These are phyloP conservation scores for Ceyx margarethae DNA, from an alignment of 2,113 vertebrate genomes.

Conservation along the genomic window DNA sequence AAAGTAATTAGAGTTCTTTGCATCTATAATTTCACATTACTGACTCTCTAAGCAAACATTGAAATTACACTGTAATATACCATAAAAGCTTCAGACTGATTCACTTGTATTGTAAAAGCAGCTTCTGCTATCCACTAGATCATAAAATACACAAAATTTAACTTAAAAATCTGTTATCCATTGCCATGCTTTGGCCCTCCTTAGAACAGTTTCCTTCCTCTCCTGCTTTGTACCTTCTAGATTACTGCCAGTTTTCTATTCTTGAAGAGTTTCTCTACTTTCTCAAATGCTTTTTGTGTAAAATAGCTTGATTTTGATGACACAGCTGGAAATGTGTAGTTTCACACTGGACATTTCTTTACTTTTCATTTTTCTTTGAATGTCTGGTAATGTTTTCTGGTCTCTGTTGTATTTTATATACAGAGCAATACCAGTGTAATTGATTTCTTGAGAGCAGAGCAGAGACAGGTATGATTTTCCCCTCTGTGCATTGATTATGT, in stretches of 20 bases:
- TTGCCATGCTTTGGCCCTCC: fast-evolving
- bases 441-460: not conserved
- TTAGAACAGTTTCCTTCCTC: not conserved
- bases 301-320: not conserved
- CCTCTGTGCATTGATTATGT: not conserved
- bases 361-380: not conserved
- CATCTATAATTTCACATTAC: constrained; percentile 18
- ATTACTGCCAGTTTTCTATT: not conserved
- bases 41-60: not conserved
- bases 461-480: not conserved
- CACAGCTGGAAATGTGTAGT: not conserved
- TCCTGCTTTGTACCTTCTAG: not conserved
- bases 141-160: not conserved
- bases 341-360: not conserved
- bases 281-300: not conserved
- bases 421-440: not conserved
- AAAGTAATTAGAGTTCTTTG: constrained; percentile 3
- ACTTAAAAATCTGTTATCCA: not conserved
- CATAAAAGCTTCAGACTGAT: not conserved
- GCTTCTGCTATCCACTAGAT: not conserved
- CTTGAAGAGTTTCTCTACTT: not conserved
- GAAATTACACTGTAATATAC: not conserved
- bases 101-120: not conserved
- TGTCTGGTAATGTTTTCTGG: not conserved
- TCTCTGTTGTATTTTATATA: not conserved